These are phyloP conservation scores for Halisarca cf. caerulea DNA, from an alignment of 37 sponge, comb jelly and placozoan genomes.

Conservation along the genomic window DNA sequence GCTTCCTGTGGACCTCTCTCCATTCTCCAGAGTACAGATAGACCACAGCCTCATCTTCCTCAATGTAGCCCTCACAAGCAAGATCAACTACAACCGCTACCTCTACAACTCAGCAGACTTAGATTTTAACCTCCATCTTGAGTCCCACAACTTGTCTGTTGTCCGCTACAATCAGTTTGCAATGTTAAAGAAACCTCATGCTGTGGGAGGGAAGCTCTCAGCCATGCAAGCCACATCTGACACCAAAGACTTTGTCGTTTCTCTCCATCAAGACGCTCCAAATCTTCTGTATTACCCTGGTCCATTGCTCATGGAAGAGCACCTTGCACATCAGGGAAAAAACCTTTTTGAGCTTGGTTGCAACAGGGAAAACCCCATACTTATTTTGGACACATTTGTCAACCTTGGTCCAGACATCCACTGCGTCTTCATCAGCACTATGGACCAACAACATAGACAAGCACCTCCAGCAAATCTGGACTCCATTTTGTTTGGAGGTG, in stretches of 20 bases:
- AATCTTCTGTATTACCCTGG: constrained; percentile 68
- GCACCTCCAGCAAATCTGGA: not conserved
- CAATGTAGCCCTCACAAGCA: constrained; percentile 38
- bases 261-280: constrained; percentile 71
- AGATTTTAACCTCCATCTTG: constrained; percentile 68
- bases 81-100: constrained; percentile 49
- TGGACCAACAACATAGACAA: not conserved
- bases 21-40: constrained; percentile 40
- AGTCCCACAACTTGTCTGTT: constrained; percentile 25
- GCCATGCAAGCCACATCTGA: constrained; percentile 11
- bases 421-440: constrained; percentile 41
- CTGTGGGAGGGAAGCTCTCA: constrained; percentile 46
- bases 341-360: constrained; percentile 69
- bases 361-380: constrained; percentile 52
- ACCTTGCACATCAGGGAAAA: constrained; percentile 48
- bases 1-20: not conserved
- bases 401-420: constrained; percentile 65
- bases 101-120: constrained; percentile 56
- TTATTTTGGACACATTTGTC: constrained; percentile 75
- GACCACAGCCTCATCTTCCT: constrained; percentile 68
- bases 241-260: constrained; percentile 41
- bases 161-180: constrained; percentile 36
- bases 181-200: constrained; percentile 64
- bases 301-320: constrained; percentile 78
- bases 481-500: constrained; percentile 72